phyloP scores from a whole-genome alignment of 2,888 invertebrate genomes.

The Mythimna impura region DNA sequence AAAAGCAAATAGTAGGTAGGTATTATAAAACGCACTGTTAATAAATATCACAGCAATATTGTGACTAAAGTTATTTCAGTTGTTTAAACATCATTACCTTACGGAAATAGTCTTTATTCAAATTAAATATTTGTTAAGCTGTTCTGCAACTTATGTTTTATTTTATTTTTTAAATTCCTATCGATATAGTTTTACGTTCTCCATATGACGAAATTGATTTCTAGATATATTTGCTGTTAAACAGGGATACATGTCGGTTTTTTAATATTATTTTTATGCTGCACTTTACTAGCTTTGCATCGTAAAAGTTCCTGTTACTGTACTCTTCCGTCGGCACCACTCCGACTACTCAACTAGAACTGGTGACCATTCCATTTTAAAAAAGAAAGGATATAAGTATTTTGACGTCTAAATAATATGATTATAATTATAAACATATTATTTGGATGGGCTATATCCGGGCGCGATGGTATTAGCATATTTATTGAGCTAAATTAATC shows the following conservation, averaged over 20 bases:
- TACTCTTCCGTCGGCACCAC: conserved; percentile 24
- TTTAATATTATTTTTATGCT: conserved; percentile 20
- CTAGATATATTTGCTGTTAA: neutral
- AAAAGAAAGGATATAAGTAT: conserved; percentile 1
- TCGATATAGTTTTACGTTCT: neutral
- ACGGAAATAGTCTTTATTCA: too few species aligned
- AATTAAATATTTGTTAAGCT: neutral
- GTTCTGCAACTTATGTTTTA: neutral
- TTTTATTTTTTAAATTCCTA: neutral
- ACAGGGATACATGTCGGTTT: conserved; percentile 6
- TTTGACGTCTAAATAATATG: neutral
- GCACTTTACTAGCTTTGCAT: conserved; percentile 15
- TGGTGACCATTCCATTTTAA: neutral
- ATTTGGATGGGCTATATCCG: neutral
- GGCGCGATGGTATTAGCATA: neutral
- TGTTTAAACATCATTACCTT: neutral
- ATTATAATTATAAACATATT: neutral
- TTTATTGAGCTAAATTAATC: neutral
- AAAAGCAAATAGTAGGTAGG: conserved; percentile 2
- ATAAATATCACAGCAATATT: neutral
- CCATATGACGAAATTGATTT: neutral
- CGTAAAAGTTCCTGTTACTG: conserved; percentile 30
- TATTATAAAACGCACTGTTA: neutral
- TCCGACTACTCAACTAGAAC: neutral
- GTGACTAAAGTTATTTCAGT: neutral